phyloP scores from a whole-genome alignment of 2,888 invertebrate species.

The Brenthis ino region DNA sequence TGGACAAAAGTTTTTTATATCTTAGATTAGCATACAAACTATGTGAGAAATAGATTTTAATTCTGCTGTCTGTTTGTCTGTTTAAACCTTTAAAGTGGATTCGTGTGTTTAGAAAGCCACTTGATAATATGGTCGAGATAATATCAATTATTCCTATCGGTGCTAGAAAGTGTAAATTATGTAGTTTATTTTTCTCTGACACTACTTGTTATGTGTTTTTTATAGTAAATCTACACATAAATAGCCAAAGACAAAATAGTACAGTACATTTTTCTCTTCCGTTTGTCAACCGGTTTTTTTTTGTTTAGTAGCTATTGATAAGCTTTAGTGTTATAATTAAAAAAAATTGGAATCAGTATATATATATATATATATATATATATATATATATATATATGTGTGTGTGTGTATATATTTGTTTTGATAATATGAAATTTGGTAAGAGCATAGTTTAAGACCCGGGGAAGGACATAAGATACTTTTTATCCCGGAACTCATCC shows the following conservation, averaged over 20 bases:
- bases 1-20: slow-evolving; percentile 46
- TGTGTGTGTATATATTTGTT: no score
- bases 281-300: no score
- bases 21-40: slow-evolving; percentile 50
- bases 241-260: neutral
- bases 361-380: no score
- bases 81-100: slow-evolving; percentile 25
- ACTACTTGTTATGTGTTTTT: slow-evolving; percentile 4
- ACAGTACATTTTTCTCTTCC: no score
- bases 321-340: no score
- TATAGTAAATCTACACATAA: neutral
- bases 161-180: slow-evolving; percentile 26
- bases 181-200: slow-evolving; percentile 19
- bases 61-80: slow-evolving; percentile 30
- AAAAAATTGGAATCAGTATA: no score
- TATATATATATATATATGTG: no score
- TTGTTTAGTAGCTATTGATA: no score
- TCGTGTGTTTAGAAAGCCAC: slow-evolving; percentile 35
- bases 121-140: slow-evolving; percentile 33
- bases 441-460: no score
- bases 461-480: no score
- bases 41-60: slow-evolving; percentile 37
- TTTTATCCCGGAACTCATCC: no score
- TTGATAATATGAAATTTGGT: no score
- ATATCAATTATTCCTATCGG: slow-evolving; percentile 28